phyloP scores from a whole-genome alignment of 2,797 vertebrate species.

The Adelosebastes latens region DNA sequence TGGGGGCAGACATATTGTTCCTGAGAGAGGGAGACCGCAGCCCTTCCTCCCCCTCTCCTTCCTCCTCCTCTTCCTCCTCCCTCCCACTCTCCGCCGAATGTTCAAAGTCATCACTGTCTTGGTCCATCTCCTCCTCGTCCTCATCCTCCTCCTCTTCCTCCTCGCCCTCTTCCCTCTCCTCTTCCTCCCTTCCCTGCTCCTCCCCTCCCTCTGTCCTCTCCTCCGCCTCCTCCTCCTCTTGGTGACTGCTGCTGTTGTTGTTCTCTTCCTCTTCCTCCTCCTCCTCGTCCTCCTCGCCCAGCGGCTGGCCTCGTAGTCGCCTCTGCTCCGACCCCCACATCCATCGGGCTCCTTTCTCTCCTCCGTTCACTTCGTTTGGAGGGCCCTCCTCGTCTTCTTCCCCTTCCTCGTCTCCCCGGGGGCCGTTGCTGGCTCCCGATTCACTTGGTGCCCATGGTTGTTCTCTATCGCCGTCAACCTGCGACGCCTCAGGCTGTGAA shows the following conservation, averaged over 20 bases:
- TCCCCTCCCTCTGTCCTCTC: slow-evolving; percentile 83
- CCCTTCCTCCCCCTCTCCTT: slow-evolving; percentile 77
- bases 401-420: slow-evolving; percentile 71
- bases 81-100: slow-evolving; percentile 93
- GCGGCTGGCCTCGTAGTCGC: slow-evolving; percentile 70
- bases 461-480: slow-evolving; percentile 70
- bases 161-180: slow-evolving; percentile 73
- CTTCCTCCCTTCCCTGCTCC: slow-evolving; percentile 86
- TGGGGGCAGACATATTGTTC: slow-evolving; percentile 90
- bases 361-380: slow-evolving; percentile 86
- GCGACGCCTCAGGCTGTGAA: slow-evolving; percentile 64
- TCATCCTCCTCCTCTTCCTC: slow-evolving; percentile 87
- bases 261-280: slow-evolving; percentile 79
- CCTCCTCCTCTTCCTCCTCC: slow-evolving; percentile 94
- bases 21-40: slow-evolving; percentile 82
- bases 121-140: slow-evolving; percentile 98
- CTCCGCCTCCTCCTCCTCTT: slow-evolving; percentile 74
- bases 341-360: slow-evolving; percentile 84
- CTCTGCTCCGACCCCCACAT: slow-evolving; percentile 85
- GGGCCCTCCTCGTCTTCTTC: slow-evolving; percentile 81
- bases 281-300: slow-evolving; percentile 74
- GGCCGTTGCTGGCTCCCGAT: slow-evolving; percentile 72
- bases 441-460: slow-evolving; percentile 80
- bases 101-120: slow-evolving; percentile 98
- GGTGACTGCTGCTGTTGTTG: slow-evolving; percentile 70